These are phyloP conservation scores for Bostrychus sinensis DNA, from an alignment of 2,113 vertebrate genomes.

Conservation along the genomic window DNA sequence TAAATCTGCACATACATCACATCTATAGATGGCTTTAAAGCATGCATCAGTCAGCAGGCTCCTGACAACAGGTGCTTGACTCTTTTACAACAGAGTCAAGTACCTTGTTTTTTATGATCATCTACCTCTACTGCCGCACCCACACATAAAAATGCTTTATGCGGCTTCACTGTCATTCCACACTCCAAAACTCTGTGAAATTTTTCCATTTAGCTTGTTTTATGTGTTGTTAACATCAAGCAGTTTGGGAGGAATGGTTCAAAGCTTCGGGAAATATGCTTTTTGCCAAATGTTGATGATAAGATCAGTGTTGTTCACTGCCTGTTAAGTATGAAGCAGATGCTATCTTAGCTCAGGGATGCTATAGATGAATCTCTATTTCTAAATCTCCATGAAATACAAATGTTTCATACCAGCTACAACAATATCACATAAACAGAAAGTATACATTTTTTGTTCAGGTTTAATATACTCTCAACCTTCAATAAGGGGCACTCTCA, in stretches of 20 bases:
- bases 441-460: neutral
- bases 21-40: neutral
- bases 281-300: slow-evolving; percentile 6
- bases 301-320: slow-evolving; percentile 3
- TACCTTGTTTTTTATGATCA: slow-evolving; percentile 1
- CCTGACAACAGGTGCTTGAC: neutral
- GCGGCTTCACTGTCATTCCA: slow-evolving; percentile 3
- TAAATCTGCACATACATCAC: slow-evolving; percentile 6
- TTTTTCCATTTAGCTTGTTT: slow-evolving; percentile 13
- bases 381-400: neutral
- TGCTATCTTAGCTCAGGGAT: neutral
- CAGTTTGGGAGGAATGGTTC: neutral
- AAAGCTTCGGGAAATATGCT: neutral
- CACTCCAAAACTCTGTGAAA: slow-evolving; percentile 16
- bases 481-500: too few species aligned
- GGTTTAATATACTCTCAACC: too few species aligned
- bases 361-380: neutral
- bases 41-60: slow-evolving; percentile 1
- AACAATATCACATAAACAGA: neutral
- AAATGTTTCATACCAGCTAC: too few species aligned
- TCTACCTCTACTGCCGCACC: neutral
- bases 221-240: neutral
- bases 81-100: slow-evolving; percentile 8
- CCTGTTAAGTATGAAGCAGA: slow-evolving; percentile 4
- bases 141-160: slow-evolving; percentile 13